Percentiles rank a stretch among this genome's conserved stretches.
Evolutionary conservation across 2,113 vertebrate genomes (phyloP).

Genomic region (Silurus glanis): DNA sequence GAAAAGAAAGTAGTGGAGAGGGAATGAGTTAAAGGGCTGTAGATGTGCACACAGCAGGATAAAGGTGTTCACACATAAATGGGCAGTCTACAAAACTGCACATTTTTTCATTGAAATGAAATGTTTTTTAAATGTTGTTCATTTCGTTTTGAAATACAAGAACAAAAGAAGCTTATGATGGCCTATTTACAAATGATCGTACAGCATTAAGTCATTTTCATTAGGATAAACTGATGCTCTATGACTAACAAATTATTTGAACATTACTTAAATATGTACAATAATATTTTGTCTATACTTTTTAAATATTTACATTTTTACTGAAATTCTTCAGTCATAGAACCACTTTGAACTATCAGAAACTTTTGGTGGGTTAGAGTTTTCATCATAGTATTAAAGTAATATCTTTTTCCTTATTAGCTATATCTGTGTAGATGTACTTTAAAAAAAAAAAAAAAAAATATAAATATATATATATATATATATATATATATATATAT

Average conservation of each 20-base stretch:
- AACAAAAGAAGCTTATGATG: neutral
- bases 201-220: no score
- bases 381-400: neutral
- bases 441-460: no score
- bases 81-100: constrained; percentile 15
- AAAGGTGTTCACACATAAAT: constrained; percentile 15
- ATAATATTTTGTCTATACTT: neutral
- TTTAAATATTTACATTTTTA: no score
- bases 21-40: constrained; percentile 31
- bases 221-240: neutral
- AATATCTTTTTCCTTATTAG: neutral
- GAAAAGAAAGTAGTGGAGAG: constrained; percentile 46
- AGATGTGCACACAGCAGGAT: constrained; percentile 19
- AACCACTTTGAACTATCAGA: neutral
- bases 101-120: neutral
- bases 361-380: neutral
- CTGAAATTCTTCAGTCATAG: neutral
- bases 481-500: no score
- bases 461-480: no score
- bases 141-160: neutral
- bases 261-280: neutral
- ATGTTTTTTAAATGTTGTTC: neutral
- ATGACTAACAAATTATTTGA: neutral
- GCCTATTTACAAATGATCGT: neutral
- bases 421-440: neutral